Conservation (phyloP, 2,888 invertebrate species). For the Phasia obesa region DNA sequence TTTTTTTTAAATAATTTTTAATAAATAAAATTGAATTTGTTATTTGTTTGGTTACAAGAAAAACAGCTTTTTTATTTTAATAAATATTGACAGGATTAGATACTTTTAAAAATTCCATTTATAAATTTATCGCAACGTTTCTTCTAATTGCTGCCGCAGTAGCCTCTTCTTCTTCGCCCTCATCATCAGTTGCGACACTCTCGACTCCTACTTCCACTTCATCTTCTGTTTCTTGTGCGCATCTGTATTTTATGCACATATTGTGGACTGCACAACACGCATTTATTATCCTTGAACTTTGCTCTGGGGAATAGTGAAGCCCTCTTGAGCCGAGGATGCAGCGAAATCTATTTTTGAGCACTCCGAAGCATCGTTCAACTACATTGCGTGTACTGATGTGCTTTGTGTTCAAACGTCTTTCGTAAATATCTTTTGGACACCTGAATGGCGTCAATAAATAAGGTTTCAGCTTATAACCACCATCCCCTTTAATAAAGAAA, state of each 20-base stretch:
- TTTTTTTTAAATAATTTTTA: too few relatives aligned
- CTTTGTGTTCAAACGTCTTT: too few relatives aligned
- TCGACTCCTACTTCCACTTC: neutral
- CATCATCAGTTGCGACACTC: too few relatives aligned
- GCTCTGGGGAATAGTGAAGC: neutral
- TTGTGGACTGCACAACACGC: slow-evolving; percentile 5
- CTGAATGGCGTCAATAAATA: neutral
- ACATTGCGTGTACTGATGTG: neutral
- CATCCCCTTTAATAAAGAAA: too few relatives aligned
- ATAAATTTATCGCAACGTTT: neutral
- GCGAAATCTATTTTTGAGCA: slow-evolving; percentile 15
- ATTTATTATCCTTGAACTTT: neutral
- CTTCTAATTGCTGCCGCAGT: neutral
- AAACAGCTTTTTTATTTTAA: neutral
- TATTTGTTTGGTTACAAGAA: too few relatives aligned
- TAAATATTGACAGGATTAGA: neutral
- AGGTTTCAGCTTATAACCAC: slow-evolving; percentile 5
- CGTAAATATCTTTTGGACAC: too few relatives aligned
- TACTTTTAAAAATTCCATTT: neutral
- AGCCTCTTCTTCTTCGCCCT: neutral
- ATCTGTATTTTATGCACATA: slow-evolving; percentile 1
- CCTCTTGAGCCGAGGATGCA: slow-evolving; percentile 7
- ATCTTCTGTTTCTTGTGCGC: neutral
- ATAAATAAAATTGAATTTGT: too few relatives aligned
- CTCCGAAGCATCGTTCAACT: slow-evolving; percentile 14